Conservation (phyloP, 2,797 vertebrate genomes). For the Cottoperca gobio region DNA sequence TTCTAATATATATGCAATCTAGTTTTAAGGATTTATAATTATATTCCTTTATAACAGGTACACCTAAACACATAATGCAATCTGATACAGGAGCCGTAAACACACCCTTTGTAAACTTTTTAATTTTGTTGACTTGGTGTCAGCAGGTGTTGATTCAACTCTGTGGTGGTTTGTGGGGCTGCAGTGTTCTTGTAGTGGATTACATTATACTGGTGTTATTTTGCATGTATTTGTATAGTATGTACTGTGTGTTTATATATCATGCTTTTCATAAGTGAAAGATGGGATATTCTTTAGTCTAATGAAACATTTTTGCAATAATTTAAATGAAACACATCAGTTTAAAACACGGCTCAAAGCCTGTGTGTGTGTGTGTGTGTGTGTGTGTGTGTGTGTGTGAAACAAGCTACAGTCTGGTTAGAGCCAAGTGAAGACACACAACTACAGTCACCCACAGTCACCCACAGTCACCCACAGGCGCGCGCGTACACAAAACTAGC, state of each 20-base stretch:
- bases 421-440: constrained; percentile 19
- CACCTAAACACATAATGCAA: constrained; percentile 4
- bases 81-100: constrained; percentile 8
- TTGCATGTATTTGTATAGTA: not conserved
- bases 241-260: not conserved
- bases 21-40: not conserved
- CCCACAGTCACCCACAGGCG: constrained; percentile 43
- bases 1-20: not conserved
- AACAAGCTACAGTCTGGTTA: constrained; percentile 5
- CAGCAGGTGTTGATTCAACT: constrained; percentile 33
- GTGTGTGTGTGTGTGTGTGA: not conserved
- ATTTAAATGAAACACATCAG: constrained; percentile 9
- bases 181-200: constrained; percentile 9
- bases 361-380: no score
- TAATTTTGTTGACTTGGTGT: constrained; percentile 33
- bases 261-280: not conserved
- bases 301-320: not conserved
- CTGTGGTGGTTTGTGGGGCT: constrained; percentile 14
- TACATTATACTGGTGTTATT: constrained; percentile 19
- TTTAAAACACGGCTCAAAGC: not conserved
- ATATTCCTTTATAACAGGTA: constrained; percentile 13
- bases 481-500: not conserved
- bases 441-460: constrained; percentile 36
- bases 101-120: constrained; percentile 9
- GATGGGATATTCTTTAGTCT: not conserved